These are phyloP conservation scores for Limnothrissa miodon DNA, from an alignment of 2,113 vertebrate species.

Conservation along the genomic window DNA sequence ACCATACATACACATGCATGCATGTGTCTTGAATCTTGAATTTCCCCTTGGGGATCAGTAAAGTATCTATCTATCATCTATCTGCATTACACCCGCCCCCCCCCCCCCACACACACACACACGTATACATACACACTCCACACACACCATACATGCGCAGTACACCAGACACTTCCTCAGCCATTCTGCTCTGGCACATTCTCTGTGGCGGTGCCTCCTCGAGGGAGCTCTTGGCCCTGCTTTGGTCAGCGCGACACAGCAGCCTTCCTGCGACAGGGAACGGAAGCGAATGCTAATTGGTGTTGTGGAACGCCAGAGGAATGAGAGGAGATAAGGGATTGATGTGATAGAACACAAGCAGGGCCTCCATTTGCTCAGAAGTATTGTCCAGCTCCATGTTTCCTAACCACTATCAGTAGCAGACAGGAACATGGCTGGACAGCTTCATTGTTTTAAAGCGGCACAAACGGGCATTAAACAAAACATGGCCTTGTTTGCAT, in stretches of 20 bases:
- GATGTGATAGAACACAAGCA: constrained; percentile 53
- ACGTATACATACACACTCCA: background rate
- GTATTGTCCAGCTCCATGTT: constrained; percentile 48
- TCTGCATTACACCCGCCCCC: too few species aligned
- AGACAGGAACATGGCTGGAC: constrained; percentile 37
- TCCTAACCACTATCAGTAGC: constrained; percentile 54
- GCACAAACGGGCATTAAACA: constrained; percentile 27
- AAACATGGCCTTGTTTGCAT: constrained; percentile 32
- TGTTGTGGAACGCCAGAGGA: constrained; percentile 46
- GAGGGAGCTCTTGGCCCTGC: constrained; percentile 42
- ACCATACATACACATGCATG: background rate
- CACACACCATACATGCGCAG: background rate
- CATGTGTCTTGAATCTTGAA: too few species aligned
- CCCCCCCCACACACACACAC: too few species aligned
- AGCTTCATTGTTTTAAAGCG: constrained; percentile 38
- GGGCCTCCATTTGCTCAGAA: constrained; percentile 46
- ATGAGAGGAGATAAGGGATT: constrained; percentile 57
- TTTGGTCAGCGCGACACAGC: constrained; percentile 43
- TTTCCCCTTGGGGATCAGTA: too few species aligned
- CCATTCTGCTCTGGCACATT: constrained; percentile 22
- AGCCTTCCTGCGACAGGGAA: constrained; percentile 51
- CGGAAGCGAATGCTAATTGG: constrained; percentile 57
- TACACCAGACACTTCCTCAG: background rate
- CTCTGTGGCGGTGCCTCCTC: constrained; percentile 46
- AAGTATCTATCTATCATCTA: background rate